Percentiles rank a stretch among this genome's conserved stretches.
phyloP scores from a whole-genome alignment of 2,113 vertebrate species.

The Catagonus wagneri region DNA sequence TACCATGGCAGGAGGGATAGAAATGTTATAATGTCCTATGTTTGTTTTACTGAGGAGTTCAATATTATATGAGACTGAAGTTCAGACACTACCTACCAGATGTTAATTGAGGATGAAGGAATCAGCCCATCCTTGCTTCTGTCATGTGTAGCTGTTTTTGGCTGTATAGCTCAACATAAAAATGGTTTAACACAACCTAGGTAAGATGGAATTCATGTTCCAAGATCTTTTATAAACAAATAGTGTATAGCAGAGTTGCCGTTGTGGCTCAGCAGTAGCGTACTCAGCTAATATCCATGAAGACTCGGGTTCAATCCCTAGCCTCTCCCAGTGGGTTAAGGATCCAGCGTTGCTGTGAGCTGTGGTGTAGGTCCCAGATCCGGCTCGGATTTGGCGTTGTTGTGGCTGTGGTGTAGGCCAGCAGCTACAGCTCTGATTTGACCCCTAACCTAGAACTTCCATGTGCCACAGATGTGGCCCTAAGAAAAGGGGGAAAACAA shows the following conservation, averaged over 20 bases:
- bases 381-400: no score
- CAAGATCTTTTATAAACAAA: background rate
- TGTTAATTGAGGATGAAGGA: background rate
- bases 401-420: no score
- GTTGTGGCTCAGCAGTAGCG: no score
- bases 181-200: background rate
- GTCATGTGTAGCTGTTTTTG: background rate
- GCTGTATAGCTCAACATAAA: background rate
- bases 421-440: no score
- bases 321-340: no score
- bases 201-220: slow-evolving; percentile 7
- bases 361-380: no score
- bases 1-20: background rate
- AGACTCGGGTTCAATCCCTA: no score
- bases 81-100: background rate
- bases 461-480: no score
- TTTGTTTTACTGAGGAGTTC: slow-evolving; percentile 25
- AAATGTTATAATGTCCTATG: background rate
- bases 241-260: background rate
- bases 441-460: no score
- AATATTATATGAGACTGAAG: background rate
- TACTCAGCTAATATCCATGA: no score
- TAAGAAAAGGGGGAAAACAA: no score
- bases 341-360: no score
- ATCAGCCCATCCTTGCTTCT: background rate